These are phyloP conservation scores for Electrona antarctica DNA, from an alignment of 2,113 vertebrate species.

Conservation along the genomic window DNA sequence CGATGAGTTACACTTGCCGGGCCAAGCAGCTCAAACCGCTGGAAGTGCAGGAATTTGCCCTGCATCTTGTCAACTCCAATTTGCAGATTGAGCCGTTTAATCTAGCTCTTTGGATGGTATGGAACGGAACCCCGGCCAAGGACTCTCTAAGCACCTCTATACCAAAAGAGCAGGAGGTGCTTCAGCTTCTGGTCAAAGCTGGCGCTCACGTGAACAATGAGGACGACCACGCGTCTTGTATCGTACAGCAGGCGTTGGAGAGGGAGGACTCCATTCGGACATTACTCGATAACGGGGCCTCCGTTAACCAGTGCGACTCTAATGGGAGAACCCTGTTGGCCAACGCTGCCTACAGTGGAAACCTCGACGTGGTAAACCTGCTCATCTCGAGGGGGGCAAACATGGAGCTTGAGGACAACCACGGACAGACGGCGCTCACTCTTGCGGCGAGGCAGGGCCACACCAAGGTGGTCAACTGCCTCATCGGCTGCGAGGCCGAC, in stretches of 20 bases:
- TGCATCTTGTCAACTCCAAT: constrained; percentile 94
- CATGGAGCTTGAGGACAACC: constrained; percentile 90
- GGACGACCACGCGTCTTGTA: constrained; percentile 89
- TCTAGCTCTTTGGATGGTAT: constrained; percentile 97
- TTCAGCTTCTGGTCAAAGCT: constrained; percentile 94
- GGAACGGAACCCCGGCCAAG: constrained; percentile 95
- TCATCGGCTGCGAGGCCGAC: constrained; percentile 92
- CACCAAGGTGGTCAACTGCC: constrained; percentile 95
- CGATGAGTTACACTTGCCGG: constrained; percentile 95
- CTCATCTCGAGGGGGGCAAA: constrained; percentile 91
- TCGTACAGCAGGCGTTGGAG: constrained; percentile 93
- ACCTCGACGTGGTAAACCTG: constrained; percentile 92
- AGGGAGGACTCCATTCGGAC: constrained; percentile 95
- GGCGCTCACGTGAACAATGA: constrained; percentile 95
- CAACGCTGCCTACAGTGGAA: constrained; percentile 93
- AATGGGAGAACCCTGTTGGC: constrained; percentile 90
- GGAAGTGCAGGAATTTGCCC: constrained; percentile 94
- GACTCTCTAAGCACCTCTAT: constrained; percentile 91
- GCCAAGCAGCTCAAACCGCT: constrained; percentile 90
- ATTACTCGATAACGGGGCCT: constrained; percentile 91
- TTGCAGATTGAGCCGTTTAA: constrained; percentile 91
- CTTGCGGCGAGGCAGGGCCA: constrained; percentile 95
- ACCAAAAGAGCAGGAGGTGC: constrained; percentile 94
- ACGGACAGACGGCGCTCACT: constrained; percentile 94
- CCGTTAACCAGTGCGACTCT: constrained; percentile 92